A percentile compares a stretch with the other conserved stretches of the same genome.
phyloP scores from a whole-genome alignment of 1,140 invertebrate species.

The Stegodyphus mimosarum region DNA sequence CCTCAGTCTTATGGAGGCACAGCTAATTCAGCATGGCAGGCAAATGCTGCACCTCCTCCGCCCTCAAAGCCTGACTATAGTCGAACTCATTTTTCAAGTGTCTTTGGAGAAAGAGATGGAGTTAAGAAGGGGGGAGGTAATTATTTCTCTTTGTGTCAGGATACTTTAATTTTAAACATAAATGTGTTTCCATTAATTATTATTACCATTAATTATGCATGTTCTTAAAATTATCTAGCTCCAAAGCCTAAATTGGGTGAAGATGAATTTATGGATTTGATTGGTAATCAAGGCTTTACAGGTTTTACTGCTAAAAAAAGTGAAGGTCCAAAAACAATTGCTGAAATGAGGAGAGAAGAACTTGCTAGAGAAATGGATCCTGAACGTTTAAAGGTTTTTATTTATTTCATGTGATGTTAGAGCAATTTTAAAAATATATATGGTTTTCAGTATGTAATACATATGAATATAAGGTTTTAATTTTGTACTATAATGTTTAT shows the following conservation, averaged over 20 bases:
- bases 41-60: neutral
- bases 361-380: slow-evolving; percentile 90
- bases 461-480: neutral
- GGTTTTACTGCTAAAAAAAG: slow-evolving; percentile 77
- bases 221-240: slow-evolving; percentile 5
- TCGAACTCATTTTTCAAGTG: slow-evolving; percentile 76
- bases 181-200: neutral
- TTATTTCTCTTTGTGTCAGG: slow-evolving; percentile 1
- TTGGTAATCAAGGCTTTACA: slow-evolving; percentile 88
- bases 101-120: slow-evolving; percentile 67
- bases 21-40: slow-evolving; percentile 42
- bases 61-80: slow-evolving; percentile 71
- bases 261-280: slow-evolving; percentile 89
- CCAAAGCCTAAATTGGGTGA: slow-evolving; percentile 66
- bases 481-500: no score
- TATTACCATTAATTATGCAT: neutral
- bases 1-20: slow-evolving; percentile 59
- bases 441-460: neutral
- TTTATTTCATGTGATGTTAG: no score
- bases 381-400: slow-evolving; percentile 82
- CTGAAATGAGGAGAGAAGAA: slow-evolving; percentile 91
- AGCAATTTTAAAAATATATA: slow-evolving; percentile 63
- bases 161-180: no score
- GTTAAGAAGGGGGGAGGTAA: slow-evolving; percentile 66
- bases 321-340: slow-evolving; percentile 86